Conservation (phyloP, 1,140 invertebrate genomes). For the Drosophila sp. region DNA sequence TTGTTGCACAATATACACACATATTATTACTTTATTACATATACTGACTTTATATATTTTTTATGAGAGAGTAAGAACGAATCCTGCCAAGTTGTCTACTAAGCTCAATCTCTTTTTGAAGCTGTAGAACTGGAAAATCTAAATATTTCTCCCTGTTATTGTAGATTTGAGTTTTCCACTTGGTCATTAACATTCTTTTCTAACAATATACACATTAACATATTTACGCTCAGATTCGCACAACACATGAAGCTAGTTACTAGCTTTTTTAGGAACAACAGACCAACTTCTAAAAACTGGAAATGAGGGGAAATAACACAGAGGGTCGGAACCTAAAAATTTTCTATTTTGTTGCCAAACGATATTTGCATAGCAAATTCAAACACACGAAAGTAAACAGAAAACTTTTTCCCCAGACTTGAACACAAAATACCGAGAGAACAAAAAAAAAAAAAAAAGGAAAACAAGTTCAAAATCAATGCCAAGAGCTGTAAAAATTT, state of each 20-base stretch:
- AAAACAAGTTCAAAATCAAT: slow-evolving; percentile 70
- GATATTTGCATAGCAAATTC: slow-evolving; percentile 72
- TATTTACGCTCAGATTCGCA: slow-evolving; percentile 43
- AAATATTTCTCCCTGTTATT: neutral
- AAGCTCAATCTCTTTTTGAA: too few relatives aligned
- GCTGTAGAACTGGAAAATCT: neutral
- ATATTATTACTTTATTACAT: too few relatives aligned
- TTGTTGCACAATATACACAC: too few relatives aligned
- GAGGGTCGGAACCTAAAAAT: slow-evolving; percentile 38
- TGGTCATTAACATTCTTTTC: slow-evolving; percentile 45
- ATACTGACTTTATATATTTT: too few relatives aligned
- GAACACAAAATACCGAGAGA: slow-evolving; percentile 39
- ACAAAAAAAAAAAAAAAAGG: slow-evolving; percentile 17
- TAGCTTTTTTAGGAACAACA: slow-evolving; percentile 11
- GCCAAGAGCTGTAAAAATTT: slow-evolving; percentile 74
- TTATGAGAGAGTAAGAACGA: too few relatives aligned
- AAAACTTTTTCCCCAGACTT: slow-evolving; percentile 49
- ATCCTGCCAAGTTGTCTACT: too few relatives aligned
- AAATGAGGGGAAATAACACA: neutral
- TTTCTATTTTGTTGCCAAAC: slow-evolving; percentile 39
- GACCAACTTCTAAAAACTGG: slow-evolving; percentile 31
- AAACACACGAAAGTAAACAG: slow-evolving; percentile 70
- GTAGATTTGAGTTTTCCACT: slow-evolving; percentile 3
- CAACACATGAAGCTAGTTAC: slow-evolving; percentile 49
- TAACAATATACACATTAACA: slow-evolving; percentile 54